phyloP scores from a whole-genome alignment of 1,140 invertebrate genomes.

The Caenorhabditis inopinata region DNA sequence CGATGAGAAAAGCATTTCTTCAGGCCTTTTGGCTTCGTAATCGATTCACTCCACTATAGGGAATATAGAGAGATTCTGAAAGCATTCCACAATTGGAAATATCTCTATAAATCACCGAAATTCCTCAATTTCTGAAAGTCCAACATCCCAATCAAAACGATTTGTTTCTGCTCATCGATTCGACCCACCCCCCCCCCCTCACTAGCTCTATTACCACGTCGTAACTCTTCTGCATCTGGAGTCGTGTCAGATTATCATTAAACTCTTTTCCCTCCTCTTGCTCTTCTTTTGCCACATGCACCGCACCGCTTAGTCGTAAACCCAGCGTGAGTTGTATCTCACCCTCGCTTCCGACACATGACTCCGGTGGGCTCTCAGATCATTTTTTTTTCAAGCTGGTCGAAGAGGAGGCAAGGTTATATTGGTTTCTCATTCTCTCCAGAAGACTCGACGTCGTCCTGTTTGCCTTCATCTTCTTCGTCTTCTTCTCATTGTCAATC shows the following conservation, averaged over 20 bases:
- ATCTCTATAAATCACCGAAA: no score
- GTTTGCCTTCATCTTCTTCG: background rate
- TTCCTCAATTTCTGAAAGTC: no score
- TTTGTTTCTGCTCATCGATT: no score
- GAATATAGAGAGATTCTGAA: no score
- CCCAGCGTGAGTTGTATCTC: background rate
- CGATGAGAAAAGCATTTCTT: no score
- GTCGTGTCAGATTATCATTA: slow-evolving; percentile 27
- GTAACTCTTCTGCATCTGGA: slow-evolving; percentile 12
- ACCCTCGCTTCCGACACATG: background rate
- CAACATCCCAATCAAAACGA: no score
- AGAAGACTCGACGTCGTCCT: slow-evolving; percentile 27
- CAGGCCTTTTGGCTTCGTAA: no score
- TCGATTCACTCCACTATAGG: no score
- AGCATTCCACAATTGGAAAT: no score
- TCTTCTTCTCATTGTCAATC: slow-evolving; percentile 20
- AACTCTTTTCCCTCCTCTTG: background rate
- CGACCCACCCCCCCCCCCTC: no score
- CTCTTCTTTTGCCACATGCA: slow-evolving; percentile 15
- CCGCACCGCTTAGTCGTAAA: slow-evolving; percentile 26
- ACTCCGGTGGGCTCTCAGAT: background rate
- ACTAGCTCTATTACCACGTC: background rate
- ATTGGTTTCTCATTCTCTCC: slow-evolving; percentile 6
- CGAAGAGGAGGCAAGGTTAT: slow-evolving; percentile 14
- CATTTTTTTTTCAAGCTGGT: background rate